These are phyloP conservation scores for Ochlodes sylvanus DNA, from an alignment of 2,888 invertebrate species.

Conservation along the genomic window DNA sequence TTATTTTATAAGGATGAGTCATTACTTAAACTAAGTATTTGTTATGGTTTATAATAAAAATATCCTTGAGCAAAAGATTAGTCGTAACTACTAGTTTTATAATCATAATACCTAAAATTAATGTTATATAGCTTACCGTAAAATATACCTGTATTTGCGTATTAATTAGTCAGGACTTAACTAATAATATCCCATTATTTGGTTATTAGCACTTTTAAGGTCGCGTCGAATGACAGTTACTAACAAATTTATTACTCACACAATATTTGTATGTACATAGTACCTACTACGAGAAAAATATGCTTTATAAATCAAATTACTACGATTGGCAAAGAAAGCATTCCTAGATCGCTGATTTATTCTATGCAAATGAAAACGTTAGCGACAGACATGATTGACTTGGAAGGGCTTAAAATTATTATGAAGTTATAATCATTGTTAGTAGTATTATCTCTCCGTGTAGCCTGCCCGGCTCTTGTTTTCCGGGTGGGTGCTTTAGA, in stretches of 20 bases:
- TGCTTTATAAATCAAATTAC: not conserved
- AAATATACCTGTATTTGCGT: conserved; percentile 1
- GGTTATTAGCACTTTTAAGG: conserved; percentile 1
- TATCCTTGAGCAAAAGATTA: conserved; percentile 28
- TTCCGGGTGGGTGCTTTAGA: too few species aligned
- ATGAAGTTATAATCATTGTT: too few species aligned
- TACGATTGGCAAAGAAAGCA: not conserved
- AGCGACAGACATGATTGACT: too few species aligned
- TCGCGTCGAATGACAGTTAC: not conserved
- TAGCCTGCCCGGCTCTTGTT: too few species aligned
- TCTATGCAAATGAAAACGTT: too few species aligned
- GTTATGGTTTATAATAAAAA: conserved; percentile 20
- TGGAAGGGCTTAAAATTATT: too few species aligned
- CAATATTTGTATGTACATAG: not conserved
- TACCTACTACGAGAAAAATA: not conserved
- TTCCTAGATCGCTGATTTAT: not conserved
- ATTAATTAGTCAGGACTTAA: conserved; percentile 2
- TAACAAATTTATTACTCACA: not conserved
- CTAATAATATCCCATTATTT: conserved; percentile 1
- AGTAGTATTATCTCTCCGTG: too few species aligned
- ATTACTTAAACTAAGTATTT: conserved; percentile 22
- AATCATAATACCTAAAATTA: not conserved
- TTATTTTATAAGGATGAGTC: conserved; percentile 31
- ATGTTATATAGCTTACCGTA: not conserved
- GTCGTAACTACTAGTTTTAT: conserved; percentile 14